Evolutionary conservation across 2,888 invertebrate genomes (phyloP).

Genomic region (Mayetiola destructor): DNA sequence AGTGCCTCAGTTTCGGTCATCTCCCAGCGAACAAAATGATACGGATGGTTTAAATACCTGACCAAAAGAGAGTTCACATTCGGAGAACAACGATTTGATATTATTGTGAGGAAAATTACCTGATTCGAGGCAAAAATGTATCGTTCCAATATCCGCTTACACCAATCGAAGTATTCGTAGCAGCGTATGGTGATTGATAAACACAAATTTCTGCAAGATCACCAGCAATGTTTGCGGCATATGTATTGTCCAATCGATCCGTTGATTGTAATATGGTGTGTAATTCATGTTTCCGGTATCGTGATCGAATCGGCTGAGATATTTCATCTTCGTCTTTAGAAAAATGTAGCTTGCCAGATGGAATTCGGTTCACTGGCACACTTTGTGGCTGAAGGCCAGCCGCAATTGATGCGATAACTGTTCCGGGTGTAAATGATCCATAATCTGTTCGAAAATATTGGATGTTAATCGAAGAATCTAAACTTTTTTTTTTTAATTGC

Average conservation of each 20-base stretch:
- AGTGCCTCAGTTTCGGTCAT: constrained; percentile 53
- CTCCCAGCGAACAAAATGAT: constrained; percentile 42
- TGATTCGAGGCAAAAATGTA: constrained; percentile 40
- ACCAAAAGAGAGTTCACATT: too few species aligned
- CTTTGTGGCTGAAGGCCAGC: constrained; percentile 45
- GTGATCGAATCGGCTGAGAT: constrained; percentile 26
- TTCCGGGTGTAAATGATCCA: constrained; percentile 45
- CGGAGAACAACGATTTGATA: too few species aligned
- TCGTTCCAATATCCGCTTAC: constrained; percentile 51
- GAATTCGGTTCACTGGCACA: constrained; percentile 38
- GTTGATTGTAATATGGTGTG: constrained; percentile 16
- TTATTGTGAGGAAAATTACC: neutral
- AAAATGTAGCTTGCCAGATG: constrained; percentile 14
- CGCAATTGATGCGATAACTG: constrained; percentile 44
- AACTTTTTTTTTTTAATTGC: neutral
- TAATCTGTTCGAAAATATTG: constrained; percentile 28
- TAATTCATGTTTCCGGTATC: constrained; percentile 20
- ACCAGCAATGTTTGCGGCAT: constrained; percentile 47
- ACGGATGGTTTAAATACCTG: constrained; percentile 39
- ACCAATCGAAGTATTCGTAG: constrained; percentile 38
- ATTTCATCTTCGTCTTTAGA: constrained; percentile 15
- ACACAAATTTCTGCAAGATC: constrained; percentile 53
- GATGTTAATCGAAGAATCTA: neutral
- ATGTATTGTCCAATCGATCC: constrained; percentile 39
- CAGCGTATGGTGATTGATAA: constrained; percentile 44